phyloP scores from a whole-genome alignment of 2,888 invertebrate genomes.

The Eudemis profundana region DNA sequence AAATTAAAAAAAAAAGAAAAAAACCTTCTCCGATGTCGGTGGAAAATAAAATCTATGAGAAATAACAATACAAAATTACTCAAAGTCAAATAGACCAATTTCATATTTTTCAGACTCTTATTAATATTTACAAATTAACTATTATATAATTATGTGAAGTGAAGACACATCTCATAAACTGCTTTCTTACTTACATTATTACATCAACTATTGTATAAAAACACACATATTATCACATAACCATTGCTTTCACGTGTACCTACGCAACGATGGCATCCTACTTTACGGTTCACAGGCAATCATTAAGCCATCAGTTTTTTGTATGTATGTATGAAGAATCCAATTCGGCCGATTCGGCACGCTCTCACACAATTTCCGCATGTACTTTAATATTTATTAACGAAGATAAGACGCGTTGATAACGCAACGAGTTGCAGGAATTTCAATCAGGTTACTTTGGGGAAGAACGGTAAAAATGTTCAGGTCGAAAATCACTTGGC shows the following conservation, averaged over 20 bases:
- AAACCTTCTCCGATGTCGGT: too few relatives aligned
- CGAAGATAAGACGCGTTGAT: conserved; percentile 23
- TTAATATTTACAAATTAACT: too few relatives aligned
- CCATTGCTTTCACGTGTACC: background rate
- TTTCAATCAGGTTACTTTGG: conserved; percentile 14
- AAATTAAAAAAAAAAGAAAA: too few relatives aligned
- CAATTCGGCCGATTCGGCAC: conserved; percentile 36
- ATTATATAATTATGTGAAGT: too few relatives aligned
- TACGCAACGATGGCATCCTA: conserved; percentile 1
- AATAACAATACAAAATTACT: too few relatives aligned
- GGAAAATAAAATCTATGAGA: too few relatives aligned
- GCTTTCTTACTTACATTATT: background rate
- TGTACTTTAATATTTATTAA: conserved; percentile 30
- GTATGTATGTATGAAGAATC: conserved; percentile 23
- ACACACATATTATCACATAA: too few relatives aligned
- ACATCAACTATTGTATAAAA: too few relatives aligned
- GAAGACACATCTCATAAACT: too few relatives aligned
- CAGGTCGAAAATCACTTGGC: too few relatives aligned
- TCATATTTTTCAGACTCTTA: too few relatives aligned
- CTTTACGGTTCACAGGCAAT: background rate
- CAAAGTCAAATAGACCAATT: too few relatives aligned
- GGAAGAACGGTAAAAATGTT: conserved; percentile 2
- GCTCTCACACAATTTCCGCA: conserved; percentile 30
- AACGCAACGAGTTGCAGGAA: conserved; percentile 16
- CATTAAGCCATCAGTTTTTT: conserved; percentile 22